A percentile compares a stretch with the other conserved stretches of the same genome.
phyloP scores from a whole-genome alignment of 2,888 invertebrate genomes.

The Callimorpha dominula region DNA sequence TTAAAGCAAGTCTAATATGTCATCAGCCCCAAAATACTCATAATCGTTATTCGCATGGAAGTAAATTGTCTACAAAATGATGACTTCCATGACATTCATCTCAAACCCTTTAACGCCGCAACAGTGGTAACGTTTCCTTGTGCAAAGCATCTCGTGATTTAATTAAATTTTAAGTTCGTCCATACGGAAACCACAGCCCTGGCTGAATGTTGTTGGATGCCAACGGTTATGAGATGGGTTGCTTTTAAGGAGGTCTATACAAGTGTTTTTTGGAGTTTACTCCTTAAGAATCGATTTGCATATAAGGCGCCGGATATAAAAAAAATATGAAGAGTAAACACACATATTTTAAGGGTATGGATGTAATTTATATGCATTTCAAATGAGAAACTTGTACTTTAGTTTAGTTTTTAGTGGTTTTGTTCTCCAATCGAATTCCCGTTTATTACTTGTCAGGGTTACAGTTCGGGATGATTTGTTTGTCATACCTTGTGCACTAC shows the following conservation, averaged over 20 bases:
- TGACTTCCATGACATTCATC: conserved; percentile 5
- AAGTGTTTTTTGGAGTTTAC: too few species aligned
- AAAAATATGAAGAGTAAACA: too few species aligned
- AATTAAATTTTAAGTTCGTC: conserved; percentile 60
- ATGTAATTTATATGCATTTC: background rate
- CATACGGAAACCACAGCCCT: conserved; percentile 51
- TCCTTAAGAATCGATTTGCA: too few species aligned
- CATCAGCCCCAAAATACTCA: background rate
- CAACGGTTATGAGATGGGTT: conserved; percentile 3
- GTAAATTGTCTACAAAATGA: conserved; percentile 6
- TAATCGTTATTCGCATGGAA: background rate
- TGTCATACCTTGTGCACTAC: too few species aligned
- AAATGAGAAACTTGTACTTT: background rate
- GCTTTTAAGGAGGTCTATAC: background rate
- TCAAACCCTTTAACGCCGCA: conserved; percentile 28
- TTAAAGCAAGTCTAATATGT: background rate
- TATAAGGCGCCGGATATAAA: too few species aligned
- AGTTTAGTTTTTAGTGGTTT: too few species aligned
- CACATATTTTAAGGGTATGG: background rate
- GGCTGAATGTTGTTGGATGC: conserved; percentile 48
- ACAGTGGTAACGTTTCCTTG: conserved; percentile 18
- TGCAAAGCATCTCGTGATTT: conserved; percentile 46
- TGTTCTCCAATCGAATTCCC: too few species aligned
- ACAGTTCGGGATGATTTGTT: too few species aligned
- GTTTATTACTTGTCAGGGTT: too few species aligned